A percentile compares a stretch with the other conserved stretches of the same genome.
Conservation (phyloP, 1,140 invertebrate genomes). For the Aphis craccivora region DNA sequence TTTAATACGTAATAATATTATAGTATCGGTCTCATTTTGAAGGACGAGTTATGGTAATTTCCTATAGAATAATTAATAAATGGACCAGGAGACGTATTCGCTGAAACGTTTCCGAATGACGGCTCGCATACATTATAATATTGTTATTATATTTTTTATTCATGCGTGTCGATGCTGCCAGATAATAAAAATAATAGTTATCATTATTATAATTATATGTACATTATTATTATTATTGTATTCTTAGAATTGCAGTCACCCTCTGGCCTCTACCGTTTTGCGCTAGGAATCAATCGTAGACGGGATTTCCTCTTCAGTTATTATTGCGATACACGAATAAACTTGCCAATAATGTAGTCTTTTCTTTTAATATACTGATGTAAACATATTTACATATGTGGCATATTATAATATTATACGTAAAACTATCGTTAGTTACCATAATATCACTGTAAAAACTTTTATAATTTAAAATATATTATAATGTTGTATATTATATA, state of each 20-base stretch:
- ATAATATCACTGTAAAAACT: background rate
- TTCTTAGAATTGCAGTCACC: background rate
- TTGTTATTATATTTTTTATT: conserved; percentile 6
- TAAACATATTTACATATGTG: no score
- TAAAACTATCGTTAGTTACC: background rate
- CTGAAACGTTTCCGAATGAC: background rate
- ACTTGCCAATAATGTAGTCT: background rate
- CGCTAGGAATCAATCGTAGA: background rate
- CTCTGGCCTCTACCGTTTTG: background rate
- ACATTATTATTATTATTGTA: background rate
- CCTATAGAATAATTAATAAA: background rate
- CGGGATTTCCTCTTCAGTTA: background rate
- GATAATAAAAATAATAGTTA: background rate
- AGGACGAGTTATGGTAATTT: conserved; percentile 15
- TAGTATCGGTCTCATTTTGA: background rate
- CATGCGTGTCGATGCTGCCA: background rate
- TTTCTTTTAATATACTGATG: background rate
- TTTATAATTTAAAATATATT: background rate
- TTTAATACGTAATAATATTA: background rate
- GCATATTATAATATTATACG: background rate
- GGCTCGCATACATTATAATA: background rate
- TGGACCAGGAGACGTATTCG: background rate
- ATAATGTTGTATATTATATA: background rate
- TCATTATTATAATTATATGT: background rate
- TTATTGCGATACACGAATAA: background rate